These are phyloP conservation scores for Apostichopus leukothele DNA, from an alignment of 53 echinoderm and acorn worm species.

Conservation along the genomic window DNA sequence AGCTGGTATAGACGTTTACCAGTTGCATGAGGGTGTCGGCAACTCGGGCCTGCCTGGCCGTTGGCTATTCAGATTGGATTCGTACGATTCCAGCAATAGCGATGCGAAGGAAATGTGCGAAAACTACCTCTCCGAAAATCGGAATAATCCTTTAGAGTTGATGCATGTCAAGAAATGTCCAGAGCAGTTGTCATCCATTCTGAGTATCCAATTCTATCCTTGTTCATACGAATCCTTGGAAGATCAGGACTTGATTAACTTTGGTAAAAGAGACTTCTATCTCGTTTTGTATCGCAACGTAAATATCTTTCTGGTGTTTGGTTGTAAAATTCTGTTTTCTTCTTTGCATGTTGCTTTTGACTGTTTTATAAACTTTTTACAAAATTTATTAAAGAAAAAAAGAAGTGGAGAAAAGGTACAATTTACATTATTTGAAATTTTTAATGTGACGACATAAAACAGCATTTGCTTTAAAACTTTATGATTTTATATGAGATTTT, in stretches of 20 bases:
- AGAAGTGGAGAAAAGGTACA: too few relatives aligned
- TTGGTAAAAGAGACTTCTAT: not conserved
- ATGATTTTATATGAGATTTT: too few relatives aligned
- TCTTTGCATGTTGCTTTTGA: too few relatives aligned
- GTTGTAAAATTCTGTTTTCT: too few relatives aligned
- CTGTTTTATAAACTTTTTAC: too few relatives aligned
- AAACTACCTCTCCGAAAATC: not conserved
- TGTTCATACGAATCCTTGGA: not conserved
- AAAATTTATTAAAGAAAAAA: too few relatives aligned
- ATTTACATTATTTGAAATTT: too few relatives aligned
- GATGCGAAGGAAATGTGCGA: slow-evolving; percentile 1
- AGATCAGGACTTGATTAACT: not conserved
- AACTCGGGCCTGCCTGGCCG: slow-evolving; percentile 24
- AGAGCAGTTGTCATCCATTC: not conserved
- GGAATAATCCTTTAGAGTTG: not conserved
- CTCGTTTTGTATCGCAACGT: too few relatives aligned
- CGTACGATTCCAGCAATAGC: slow-evolving; percentile 17
- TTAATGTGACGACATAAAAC: too few relatives aligned
- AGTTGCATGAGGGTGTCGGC: not conserved
- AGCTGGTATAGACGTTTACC: not conserved
- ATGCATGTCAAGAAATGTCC: slow-evolving; percentile 23
- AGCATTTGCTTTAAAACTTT: too few relatives aligned
- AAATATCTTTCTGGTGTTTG: too few relatives aligned
- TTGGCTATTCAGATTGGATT: slow-evolving; percentile 30
- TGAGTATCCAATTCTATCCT: slow-evolving; percentile 11